Evolutionary conservation across 2,888 invertebrate species (phyloP).

Genomic region (Cheilosia grossa): DNA sequence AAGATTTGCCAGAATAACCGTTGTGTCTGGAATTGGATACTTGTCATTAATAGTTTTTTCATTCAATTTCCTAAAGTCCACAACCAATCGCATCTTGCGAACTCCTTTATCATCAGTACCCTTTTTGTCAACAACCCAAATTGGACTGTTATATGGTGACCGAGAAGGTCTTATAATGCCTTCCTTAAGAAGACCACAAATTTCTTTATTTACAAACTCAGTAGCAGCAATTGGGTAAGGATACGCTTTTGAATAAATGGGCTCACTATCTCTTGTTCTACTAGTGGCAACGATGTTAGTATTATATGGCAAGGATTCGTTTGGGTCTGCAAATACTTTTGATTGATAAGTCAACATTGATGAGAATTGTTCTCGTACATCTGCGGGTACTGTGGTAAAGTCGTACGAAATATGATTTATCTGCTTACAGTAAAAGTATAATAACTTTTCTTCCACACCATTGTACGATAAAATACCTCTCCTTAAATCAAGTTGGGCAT

Average conservation of each 20-base stretch:
- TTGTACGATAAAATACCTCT: constrained; percentile 5
- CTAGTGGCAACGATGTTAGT: constrained; percentile 59
- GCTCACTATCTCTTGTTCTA: constrained; percentile 42
- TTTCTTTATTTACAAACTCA: constrained; percentile 34
- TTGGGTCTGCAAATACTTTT: constrained; percentile 36
- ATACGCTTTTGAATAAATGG: constrained; percentile 45
- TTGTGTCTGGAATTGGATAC: constrained; percentile 20
- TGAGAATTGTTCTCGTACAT: not conserved
- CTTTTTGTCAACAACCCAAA: constrained; percentile 46
- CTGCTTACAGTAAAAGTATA: constrained; percentile 8
- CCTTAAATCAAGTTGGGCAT: constrained; percentile 1
- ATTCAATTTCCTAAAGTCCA: constrained; percentile 47
- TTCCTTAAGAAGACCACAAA: constrained; percentile 15
- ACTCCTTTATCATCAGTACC: constrained; percentile 33
- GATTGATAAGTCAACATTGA: not conserved
- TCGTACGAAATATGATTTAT: constrained; percentile 19
- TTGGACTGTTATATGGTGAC: constrained; percentile 38
- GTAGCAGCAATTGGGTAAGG: constrained; percentile 28
- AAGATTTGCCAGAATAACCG: constrained; percentile 19
- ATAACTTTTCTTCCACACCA: constrained; percentile 2
- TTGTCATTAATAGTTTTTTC: constrained; percentile 29
- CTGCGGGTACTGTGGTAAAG: not conserved
- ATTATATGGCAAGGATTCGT: constrained; percentile 46
- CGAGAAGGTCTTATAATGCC: constrained; percentile 29
- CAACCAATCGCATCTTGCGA: constrained; percentile 43